Evolutionary conservation across 2,888 invertebrate species (phyloP).

Genomic region (Meiosimyza decipiens): DNA sequence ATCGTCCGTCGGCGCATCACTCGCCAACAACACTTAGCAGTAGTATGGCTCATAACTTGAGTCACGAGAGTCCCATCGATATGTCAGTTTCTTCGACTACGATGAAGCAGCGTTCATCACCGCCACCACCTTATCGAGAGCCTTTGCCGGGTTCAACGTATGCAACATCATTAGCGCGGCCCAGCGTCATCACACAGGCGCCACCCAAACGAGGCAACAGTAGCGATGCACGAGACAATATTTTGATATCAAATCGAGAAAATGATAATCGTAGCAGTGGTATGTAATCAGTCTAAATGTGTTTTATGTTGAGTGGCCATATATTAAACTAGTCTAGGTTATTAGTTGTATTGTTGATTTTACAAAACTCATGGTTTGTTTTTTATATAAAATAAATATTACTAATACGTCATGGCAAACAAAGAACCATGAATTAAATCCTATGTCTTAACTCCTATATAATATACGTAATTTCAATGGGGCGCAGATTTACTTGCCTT

Average conservation of each 20-base stretch:
- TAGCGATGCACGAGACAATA: slow-evolving; percentile 52
- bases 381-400: no score
- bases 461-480: no score
- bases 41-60: slow-evolving; percentile 40
- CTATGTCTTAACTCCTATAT: no score
- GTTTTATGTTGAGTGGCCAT: no score
- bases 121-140: slow-evolving; percentile 66
- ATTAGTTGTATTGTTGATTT: no score
- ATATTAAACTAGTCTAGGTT: no score
- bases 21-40: slow-evolving; percentile 39
- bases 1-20: slow-evolving; percentile 46
- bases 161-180: slow-evolving; percentile 63
- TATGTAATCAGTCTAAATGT: slow-evolving; percentile 40
- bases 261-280: slow-evolving; percentile 61
- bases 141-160: slow-evolving; percentile 63
- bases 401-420: no score
- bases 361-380: no score
- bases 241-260: slow-evolving; percentile 55
- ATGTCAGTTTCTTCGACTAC: slow-evolving; percentile 65
- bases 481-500: no score
- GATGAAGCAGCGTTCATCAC: slow-evolving; percentile 58
- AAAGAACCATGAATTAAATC: no score
- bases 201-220: slow-evolving; percentile 63
- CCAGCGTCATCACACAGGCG: slow-evolving; percentile 75
- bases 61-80: slow-evolving; percentile 64